These are phyloP conservation scores for Dufourea novaeangliae DNA, from an alignment of 1,140 invertebrate genomes.

Conservation along the genomic window DNA sequence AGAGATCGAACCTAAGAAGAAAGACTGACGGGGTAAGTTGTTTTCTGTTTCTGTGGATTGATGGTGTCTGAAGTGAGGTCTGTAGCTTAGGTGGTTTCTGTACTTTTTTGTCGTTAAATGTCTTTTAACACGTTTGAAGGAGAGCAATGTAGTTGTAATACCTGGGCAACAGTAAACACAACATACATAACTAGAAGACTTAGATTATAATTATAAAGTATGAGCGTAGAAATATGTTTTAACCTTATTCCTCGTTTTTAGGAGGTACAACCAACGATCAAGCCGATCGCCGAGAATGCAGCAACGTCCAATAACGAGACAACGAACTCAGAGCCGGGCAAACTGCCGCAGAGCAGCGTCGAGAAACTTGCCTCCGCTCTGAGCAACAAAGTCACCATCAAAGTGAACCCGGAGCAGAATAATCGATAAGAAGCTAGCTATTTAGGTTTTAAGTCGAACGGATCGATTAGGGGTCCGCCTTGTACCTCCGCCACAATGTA, in stretches of 20 bases:
- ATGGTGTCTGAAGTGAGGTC: too few species aligned
- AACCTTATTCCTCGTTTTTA: slow-evolving; percentile 17
- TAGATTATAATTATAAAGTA: background rate
- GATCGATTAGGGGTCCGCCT: slow-evolving; percentile 48
- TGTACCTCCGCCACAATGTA: slow-evolving; percentile 65
- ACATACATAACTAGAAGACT: too few species aligned
- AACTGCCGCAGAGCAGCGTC: slow-evolving; percentile 68
- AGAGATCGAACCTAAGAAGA: slow-evolving; percentile 87
- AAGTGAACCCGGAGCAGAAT: slow-evolving; percentile 76
- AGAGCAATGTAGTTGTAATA: too few species aligned
- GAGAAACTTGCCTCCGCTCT: slow-evolving; percentile 76
- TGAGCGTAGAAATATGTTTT: background rate
- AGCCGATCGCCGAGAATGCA: slow-evolving; percentile 50
- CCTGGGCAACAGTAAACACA: too few species aligned
- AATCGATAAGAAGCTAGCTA: slow-evolving; percentile 72
- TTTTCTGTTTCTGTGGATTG: too few species aligned
- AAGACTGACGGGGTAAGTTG: slow-evolving; percentile 85
- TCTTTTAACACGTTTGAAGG: background rate
- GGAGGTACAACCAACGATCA: slow-evolving; percentile 49
- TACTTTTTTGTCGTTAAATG: too few species aligned
- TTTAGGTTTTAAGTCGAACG: slow-evolving; percentile 30
- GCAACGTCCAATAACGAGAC: slow-evolving; percentile 45
- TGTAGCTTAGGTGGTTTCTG: too few species aligned
- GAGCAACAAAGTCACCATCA: slow-evolving; percentile 79
- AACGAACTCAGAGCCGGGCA: slow-evolving; percentile 59